These are phyloP conservation scores for Drosophila buzzatii DNA, from an alignment of 2,888 invertebrate genomes.

Conservation along the genomic window DNA sequence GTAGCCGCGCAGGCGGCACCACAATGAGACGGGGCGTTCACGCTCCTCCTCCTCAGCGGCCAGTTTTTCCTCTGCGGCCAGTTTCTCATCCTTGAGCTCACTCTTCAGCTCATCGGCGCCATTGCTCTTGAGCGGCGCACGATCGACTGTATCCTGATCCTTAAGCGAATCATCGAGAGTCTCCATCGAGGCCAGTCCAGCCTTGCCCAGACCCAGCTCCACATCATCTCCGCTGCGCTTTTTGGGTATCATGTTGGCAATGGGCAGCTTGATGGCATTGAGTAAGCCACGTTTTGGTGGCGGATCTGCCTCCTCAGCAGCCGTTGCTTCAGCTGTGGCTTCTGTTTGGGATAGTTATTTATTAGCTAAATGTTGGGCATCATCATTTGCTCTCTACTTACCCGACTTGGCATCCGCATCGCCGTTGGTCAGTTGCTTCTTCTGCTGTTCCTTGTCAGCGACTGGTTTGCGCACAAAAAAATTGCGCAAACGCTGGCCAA, in stretches of 20 bases:
- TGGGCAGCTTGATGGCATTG: slow-evolving; percentile 88
- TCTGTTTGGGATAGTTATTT: slow-evolving; percentile 51
- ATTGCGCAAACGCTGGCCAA: slow-evolving; percentile 86
- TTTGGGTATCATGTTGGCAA: slow-evolving; percentile 88
- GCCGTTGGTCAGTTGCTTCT: slow-evolving; percentile 75
- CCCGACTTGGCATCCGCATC: slow-evolving; percentile 84
- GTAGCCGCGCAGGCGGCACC: slow-evolving; percentile 88
- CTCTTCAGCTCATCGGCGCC: slow-evolving; percentile 89
- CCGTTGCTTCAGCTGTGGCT: slow-evolving; percentile 80
- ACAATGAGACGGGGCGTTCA: slow-evolving; percentile 85
- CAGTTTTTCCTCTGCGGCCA: slow-evolving; percentile 82
- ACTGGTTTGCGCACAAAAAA: slow-evolving; percentile 86
- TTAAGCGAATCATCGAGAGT: slow-evolving; percentile 91
- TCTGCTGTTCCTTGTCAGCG: slow-evolving; percentile 80
- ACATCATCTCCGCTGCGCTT: slow-evolving; percentile 86
- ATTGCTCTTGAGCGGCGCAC: slow-evolving; percentile 84
- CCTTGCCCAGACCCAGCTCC: slow-evolving; percentile 87
- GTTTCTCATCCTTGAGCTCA: slow-evolving; percentile 87
- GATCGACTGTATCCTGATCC: slow-evolving; percentile 87
- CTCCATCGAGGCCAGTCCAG: slow-evolving; percentile 92
- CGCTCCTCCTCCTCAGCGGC: slow-evolving; percentile 78
- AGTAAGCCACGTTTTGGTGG: slow-evolving; percentile 86
- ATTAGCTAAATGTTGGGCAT: not conserved
- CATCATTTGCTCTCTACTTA: slow-evolving; percentile 52
- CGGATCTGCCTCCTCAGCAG: slow-evolving; percentile 63